Percentiles rank a stretch among this genome's conserved stretches.
These are phyloP conservation scores for Epinotia nisella DNA, from an alignment of 2,888 invertebrate species.

Conservation along the genomic window DNA sequence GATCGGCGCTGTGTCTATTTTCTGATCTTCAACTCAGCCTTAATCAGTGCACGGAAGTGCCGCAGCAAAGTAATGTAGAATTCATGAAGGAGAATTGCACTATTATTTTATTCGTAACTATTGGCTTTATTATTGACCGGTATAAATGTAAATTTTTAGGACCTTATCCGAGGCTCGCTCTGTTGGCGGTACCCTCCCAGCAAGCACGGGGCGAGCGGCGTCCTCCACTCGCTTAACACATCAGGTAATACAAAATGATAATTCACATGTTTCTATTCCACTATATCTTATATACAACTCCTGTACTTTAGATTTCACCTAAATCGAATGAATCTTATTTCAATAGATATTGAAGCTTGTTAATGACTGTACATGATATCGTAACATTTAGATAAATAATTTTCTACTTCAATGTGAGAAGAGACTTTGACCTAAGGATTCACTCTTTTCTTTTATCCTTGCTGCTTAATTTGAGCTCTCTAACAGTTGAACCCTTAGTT, in stretches of 20 bases:
- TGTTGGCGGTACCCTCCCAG: constrained; percentile 78
- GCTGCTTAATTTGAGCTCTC: neutral
- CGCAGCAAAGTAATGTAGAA: neutral
- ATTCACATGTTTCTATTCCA: neutral
- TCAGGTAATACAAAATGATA: constrained; percentile 61
- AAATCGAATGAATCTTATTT: too few species aligned
- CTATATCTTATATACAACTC: neutral
- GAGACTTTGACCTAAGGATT: neutral
- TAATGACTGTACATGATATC: too few species aligned
- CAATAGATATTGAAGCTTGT: too few species aligned
- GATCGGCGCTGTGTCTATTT: too few species aligned
- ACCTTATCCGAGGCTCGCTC: constrained; percentile 80
- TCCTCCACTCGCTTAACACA: constrained; percentile 78
- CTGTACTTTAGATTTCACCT: neutral
- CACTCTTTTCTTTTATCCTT: neutral
- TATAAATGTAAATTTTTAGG: constrained; percentile 56
- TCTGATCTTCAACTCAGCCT: neutral
- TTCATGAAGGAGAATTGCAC: too few species aligned
- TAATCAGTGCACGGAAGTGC: neutral
- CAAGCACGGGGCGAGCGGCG: constrained; percentile 78
- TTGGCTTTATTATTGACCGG: neutral
- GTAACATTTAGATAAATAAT: too few species aligned
- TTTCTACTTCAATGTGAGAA: too few species aligned
- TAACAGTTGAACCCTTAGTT: neutral
- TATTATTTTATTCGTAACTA: too few species aligned